phyloP scores from a whole-genome alignment of 2,888 invertebrate species.

The Pedicia rivosa region DNA sequence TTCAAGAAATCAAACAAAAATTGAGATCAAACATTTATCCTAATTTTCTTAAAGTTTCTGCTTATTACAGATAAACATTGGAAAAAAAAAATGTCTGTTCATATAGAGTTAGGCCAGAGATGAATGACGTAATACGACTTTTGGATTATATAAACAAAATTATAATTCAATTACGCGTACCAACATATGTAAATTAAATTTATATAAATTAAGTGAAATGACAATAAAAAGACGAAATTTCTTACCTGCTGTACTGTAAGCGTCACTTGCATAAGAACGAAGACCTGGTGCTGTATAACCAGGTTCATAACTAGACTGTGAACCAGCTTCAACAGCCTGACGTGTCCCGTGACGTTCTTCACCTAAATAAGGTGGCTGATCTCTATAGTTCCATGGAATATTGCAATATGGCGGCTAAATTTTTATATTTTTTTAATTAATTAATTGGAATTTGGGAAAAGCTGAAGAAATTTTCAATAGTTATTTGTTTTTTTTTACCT shows the following conservation, averaged over 20 bases:
- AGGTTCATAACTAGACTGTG: constrained; percentile 27
- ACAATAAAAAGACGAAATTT: too few species aligned
- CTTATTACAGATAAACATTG: too few species aligned
- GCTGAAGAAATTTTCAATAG: neutral
- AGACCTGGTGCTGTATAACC: constrained; percentile 26
- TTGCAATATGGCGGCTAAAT: constrained; percentile 12
- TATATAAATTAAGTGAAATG: too few species aligned
- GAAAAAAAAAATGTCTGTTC: too few species aligned
- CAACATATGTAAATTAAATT: too few species aligned
- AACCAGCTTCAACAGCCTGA: constrained; percentile 30
- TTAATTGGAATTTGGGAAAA: neutral
- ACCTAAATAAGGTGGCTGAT: constrained; percentile 22
- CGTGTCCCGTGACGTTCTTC: constrained; percentile 30
- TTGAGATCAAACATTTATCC: too few species aligned
- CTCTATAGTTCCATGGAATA: constrained; percentile 28
- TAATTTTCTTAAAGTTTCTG: too few species aligned
- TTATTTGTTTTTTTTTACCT: constrained; percentile 20
- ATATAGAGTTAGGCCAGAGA: too few species aligned
- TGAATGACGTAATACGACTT: too few species aligned
- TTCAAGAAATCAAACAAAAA: too few species aligned
- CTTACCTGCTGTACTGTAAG: constrained; percentile 30
- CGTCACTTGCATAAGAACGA: constrained; percentile 28
- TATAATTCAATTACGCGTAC: too few species aligned
- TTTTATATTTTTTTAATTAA: neutral
- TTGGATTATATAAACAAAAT: too few species aligned